Conservation (phyloP, 1,140 invertebrate species). For the Lordiphosa mommai region DNA sequence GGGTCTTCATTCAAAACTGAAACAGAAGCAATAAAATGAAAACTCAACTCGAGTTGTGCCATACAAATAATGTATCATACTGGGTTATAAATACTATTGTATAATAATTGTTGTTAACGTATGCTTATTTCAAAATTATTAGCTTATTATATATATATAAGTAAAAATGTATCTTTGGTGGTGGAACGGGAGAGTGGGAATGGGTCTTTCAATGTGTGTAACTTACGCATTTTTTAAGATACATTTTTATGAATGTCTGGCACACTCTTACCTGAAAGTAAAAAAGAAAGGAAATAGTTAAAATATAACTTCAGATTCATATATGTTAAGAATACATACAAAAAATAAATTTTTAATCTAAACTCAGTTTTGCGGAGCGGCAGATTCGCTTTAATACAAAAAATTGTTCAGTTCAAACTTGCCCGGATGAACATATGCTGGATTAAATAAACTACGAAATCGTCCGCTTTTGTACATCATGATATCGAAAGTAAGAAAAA, state of each 20-base stretch:
- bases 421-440: no score
- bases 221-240: constrained; percentile 19
- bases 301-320: not conserved
- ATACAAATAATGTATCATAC: constrained; percentile 39
- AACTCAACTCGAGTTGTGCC: constrained; percentile 61
- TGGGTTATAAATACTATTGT: constrained; percentile 18
- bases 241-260: not conserved
- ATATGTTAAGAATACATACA: no score
- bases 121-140: constrained; percentile 6
- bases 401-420: no score
- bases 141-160: constrained; percentile 1
- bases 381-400: no score
- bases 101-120: constrained; percentile 2
- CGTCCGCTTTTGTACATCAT: no score
- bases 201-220: not conserved
- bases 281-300: not conserved
- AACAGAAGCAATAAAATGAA: constrained; percentile 51
- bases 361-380: no score
- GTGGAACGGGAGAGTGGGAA: not conserved
- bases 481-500: no score
- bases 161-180: not conserved
- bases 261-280: constrained; percentile 52
- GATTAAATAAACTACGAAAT: no score
- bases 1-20: constrained; percentile 58
- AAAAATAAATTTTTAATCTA: no score